Conservation (phyloP, 2,888 invertebrate species). For the Merodon equestris region DNA sequence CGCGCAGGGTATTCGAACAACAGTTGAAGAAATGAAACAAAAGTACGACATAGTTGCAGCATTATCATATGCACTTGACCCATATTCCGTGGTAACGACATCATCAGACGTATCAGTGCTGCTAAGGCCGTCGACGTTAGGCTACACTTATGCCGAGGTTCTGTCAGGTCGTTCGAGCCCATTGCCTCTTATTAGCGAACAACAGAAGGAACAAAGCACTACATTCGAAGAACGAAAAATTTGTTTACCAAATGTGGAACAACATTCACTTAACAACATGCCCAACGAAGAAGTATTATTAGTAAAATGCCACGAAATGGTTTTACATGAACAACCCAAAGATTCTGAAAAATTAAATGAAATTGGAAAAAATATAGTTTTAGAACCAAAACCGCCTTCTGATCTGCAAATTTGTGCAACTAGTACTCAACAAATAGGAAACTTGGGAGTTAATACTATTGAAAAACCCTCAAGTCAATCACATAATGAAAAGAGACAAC, state of each 20-base stretch:
- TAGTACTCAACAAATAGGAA: not conserved
- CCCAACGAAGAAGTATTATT: too few relatives aligned
- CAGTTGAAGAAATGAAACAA: slow-evolving; percentile 84
- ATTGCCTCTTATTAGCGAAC: slow-evolving; percentile 72
- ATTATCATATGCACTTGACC: slow-evolving; percentile 87
- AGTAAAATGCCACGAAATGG: too few relatives aligned
- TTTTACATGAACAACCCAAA: too few relatives aligned
- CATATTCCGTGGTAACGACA: slow-evolving; percentile 81
- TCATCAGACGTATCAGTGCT: slow-evolving; percentile 80
- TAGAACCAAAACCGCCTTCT: too few relatives aligned
- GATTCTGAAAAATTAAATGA: too few relatives aligned
- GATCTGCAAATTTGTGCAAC: too few relatives aligned
- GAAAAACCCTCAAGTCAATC: slow-evolving; percentile 25
- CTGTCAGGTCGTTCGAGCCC: slow-evolving; percentile 82
- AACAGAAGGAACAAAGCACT: slow-evolving; percentile 58
- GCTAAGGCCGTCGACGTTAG: slow-evolving; percentile 77
- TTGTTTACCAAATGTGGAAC: too few relatives aligned
- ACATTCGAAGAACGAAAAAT: too few relatives aligned
- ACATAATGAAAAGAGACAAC: slow-evolving; percentile 38
- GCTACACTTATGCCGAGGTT: slow-evolving; percentile 84
- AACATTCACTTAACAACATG: too few relatives aligned
- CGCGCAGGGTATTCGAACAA: slow-evolving; percentile 79
- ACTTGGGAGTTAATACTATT: not conserved
- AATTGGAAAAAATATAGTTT: too few relatives aligned
- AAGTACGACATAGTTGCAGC: slow-evolving; percentile 86